Evolutionary conservation across 2,888 invertebrate species (phyloP).

Genomic region (Achlya flavicornis): DNA sequence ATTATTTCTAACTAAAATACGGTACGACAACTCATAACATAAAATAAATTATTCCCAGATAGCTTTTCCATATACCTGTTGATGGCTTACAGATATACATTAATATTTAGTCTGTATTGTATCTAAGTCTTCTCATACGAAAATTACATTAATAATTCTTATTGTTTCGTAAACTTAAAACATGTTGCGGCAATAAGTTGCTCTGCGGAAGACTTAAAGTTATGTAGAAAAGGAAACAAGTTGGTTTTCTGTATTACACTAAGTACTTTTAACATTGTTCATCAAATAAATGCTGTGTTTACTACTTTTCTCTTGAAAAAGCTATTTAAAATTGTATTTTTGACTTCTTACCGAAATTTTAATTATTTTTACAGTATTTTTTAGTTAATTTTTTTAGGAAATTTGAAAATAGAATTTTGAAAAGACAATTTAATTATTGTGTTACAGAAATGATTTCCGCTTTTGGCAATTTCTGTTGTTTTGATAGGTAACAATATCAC

Average conservation of each 20-base stretch:
- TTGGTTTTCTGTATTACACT: neutral
- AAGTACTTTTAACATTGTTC: neutral
- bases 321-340: no score
- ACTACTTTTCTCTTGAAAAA: neutral
- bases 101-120: no score
- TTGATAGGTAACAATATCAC: constrained; percentile 21
- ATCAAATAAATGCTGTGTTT: neutral
- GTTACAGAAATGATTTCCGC: neutral
- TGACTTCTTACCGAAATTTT: no score
- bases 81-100: no score
- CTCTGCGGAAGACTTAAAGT: neutral
- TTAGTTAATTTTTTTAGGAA: neutral
- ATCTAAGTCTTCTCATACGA: no score
- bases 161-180: no score
- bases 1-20: no score
- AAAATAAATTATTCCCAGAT: no score
- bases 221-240: neutral
- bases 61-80: no score
- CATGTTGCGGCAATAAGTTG: no score
- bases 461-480: neutral
- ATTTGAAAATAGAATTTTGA: neutral
- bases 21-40: no score
- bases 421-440: neutral
- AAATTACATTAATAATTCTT: neutral
- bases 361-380: neutral